phyloP scores from a whole-genome alignment of 2,797 vertebrate genomes.

The Salarias fasciatus region DNA sequence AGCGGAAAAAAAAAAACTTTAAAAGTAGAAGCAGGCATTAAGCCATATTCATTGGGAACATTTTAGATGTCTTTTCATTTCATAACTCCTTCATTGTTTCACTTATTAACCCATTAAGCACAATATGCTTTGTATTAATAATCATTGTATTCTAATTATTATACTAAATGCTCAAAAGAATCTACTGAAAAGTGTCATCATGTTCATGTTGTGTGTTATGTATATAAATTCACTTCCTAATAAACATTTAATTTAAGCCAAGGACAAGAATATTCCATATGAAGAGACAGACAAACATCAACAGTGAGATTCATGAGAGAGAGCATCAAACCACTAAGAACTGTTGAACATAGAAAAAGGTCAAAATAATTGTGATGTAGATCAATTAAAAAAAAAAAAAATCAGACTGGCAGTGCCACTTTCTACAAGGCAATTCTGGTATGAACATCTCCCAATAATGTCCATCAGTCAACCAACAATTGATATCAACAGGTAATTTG shows the following conservation, averaged over 20 bases:
- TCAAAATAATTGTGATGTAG: slow-evolving; percentile 9
- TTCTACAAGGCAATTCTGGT: slow-evolving; percentile 95
- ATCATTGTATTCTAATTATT: background rate
- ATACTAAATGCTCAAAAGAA: background rate
- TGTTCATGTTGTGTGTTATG: background rate
- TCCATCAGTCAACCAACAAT: slow-evolving; percentile 22
- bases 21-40: slow-evolving; percentile 73
- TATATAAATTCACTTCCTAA: slow-evolving; percentile 2
- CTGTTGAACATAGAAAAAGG: slow-evolving; percentile 10
- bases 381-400: slow-evolving; percentile 60
- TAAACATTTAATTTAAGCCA: slow-evolving; percentile 17
- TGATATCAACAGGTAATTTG: slow-evolving; percentile 40
- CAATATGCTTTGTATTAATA: background rate
- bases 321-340: slow-evolving; percentile 20
- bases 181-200: background rate
- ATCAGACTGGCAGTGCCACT: slow-evolving; percentile 90
- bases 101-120: slow-evolving; percentile 8
- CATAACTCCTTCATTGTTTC: background rate
- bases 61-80: slow-evolving; percentile 13
- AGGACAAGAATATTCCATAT: slow-evolving; percentile 30
- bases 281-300: slow-evolving; percentile 21
- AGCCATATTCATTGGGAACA: slow-evolving; percentile 6
- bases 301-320: slow-evolving; percentile 21
- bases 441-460: slow-evolving; percentile 69
- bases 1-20: slow-evolving; percentile 86